phyloP scores from a whole-genome alignment of 1,140 invertebrate species.

The Brachionus manjavacas region DNA sequence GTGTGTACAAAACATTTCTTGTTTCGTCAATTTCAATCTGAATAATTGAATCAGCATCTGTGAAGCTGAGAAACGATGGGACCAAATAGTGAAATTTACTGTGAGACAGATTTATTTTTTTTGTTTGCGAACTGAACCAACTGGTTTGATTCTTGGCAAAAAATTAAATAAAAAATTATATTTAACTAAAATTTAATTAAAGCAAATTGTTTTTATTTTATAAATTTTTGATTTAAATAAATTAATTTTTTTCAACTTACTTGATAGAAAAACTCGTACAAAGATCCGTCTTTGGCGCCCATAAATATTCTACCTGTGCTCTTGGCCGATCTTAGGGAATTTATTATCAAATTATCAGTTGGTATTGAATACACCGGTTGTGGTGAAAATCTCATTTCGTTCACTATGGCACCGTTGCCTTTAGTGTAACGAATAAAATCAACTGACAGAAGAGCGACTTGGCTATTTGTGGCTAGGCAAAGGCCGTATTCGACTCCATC shows the following conservation, averaged over 20 bases:
- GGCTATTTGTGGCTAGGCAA: constrained; percentile 81
- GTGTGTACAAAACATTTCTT: constrained; percentile 80
- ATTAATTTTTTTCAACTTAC: constrained; percentile 57
- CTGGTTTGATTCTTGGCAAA: constrained; percentile 61
- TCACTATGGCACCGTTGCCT: constrained; percentile 47
- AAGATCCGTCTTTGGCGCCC: constrained; percentile 83
- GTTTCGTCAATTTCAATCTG: constrained; percentile 85
- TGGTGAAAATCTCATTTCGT: constrained; percentile 84
- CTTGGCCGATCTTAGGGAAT: constrained; percentile 46
- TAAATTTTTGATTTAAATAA: background rate
- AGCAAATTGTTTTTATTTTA: background rate
- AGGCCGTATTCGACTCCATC: constrained; percentile 84
- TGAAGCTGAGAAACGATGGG: constrained; percentile 78
- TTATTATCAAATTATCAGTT: constrained; percentile 82
- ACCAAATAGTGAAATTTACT: constrained; percentile 78
- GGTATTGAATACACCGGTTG: constrained; percentile 86
- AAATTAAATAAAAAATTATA: constrained; percentile 47
- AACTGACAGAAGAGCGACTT: constrained; percentile 83
- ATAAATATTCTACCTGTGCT: constrained; percentile 79
- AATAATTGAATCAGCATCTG: constrained; percentile 73
- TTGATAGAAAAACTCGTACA: constrained; percentile 93
- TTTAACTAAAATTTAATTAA: background rate
- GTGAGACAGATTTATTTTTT: constrained; percentile 88
- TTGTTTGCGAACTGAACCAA: constrained; percentile 91
- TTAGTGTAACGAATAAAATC: constrained; percentile 58